Conservation (phyloP, 2,888 invertebrate species). For the Drosophila kambysellisi region DNA sequence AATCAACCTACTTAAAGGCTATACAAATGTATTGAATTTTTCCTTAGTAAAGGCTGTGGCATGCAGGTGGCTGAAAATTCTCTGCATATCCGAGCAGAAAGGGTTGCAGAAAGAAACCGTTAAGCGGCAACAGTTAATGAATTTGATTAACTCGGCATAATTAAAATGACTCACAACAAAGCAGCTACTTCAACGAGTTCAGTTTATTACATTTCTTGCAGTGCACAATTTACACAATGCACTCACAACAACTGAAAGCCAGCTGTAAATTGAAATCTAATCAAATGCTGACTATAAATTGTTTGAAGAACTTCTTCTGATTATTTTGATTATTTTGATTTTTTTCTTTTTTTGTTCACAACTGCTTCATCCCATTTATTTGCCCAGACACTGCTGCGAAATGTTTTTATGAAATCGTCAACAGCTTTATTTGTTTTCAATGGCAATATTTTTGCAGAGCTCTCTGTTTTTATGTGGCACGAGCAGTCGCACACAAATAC, state of each 20-base stretch:
- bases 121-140: conserved; percentile 14
- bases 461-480: conserved; percentile 27
- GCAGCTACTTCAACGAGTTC: conserved; percentile 11
- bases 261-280: conserved; percentile 70
- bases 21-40: background rate
- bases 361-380: conserved; percentile 6
- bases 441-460: conserved; percentile 72
- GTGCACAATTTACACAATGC: conserved; percentile 6
- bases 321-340: background rate
- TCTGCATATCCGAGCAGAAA: background rate
- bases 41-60: background rate
- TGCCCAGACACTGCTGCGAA: conserved; percentile 13
- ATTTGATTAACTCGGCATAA: conserved; percentile 57
- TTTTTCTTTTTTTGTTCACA: background rate
- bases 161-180: conserved; percentile 50
- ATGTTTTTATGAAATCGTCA: conserved; percentile 77
- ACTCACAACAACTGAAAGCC: conserved; percentile 16
- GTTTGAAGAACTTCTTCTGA: conserved; percentile 48
- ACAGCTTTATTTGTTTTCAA: conserved; percentile 81
- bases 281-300: conserved; percentile 71
- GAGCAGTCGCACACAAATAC: conserved; percentile 24
- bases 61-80: conserved; percentile 1
- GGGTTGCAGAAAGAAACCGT: background rate
- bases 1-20: too few relatives aligned
- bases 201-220: conserved; percentile 53